Evolutionary conservation across 2,888 invertebrate genomes (phyloP).

Genomic region (Autographa pulchrina): DNA sequence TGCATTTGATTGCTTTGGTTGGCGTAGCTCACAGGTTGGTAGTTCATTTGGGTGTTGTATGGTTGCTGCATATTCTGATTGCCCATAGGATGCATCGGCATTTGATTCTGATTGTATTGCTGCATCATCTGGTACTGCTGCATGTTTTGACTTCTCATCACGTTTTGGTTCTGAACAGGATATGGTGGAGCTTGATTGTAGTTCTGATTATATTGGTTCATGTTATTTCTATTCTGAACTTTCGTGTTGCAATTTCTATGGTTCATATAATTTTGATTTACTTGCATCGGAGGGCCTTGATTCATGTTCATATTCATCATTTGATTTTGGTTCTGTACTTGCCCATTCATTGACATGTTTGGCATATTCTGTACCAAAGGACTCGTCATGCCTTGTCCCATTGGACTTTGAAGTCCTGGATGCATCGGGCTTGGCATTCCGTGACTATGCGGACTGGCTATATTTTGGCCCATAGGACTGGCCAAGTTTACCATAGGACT

Average conservation of each 20-base stretch:
- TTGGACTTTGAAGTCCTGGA: slow-evolving; percentile 82
- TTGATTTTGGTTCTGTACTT: slow-evolving; percentile 75
- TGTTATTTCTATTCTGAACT: slow-evolving; percentile 77
- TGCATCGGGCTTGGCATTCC: slow-evolving; percentile 86
- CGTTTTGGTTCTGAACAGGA: slow-evolving; percentile 77
- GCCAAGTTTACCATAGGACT: slow-evolving; percentile 80
- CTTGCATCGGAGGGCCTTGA: slow-evolving; percentile 69
- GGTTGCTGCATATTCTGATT: slow-evolving; percentile 71
- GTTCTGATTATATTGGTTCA: slow-evolving; percentile 81
- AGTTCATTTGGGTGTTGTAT: slow-evolving; percentile 79
- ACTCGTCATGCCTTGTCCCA: slow-evolving; percentile 82
- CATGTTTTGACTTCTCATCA: slow-evolving; percentile 78
- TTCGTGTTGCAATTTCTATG: slow-evolving; percentile 77
- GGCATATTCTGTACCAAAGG: slow-evolving; percentile 84
- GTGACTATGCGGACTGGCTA: slow-evolving; percentile 82
- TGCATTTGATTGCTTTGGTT: slow-evolving; percentile 80
- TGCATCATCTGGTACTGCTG: slow-evolving; percentile 83
- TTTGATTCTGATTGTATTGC: slow-evolving; percentile 79
- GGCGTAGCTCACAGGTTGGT: slow-evolving; percentile 76
- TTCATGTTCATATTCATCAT: slow-evolving; percentile 74
- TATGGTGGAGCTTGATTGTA: slow-evolving; percentile 78
- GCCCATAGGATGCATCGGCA: slow-evolving; percentile 72
- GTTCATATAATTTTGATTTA: slow-evolving; percentile 72
- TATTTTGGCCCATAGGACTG: slow-evolving; percentile 75
- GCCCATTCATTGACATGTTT: slow-evolving; percentile 80